A percentile compares a stretch with the other conserved stretches of the same genome.
phyloP scores from a whole-genome alignment of 1,140 invertebrate species.

The Matsumurasca onukii region DNA sequence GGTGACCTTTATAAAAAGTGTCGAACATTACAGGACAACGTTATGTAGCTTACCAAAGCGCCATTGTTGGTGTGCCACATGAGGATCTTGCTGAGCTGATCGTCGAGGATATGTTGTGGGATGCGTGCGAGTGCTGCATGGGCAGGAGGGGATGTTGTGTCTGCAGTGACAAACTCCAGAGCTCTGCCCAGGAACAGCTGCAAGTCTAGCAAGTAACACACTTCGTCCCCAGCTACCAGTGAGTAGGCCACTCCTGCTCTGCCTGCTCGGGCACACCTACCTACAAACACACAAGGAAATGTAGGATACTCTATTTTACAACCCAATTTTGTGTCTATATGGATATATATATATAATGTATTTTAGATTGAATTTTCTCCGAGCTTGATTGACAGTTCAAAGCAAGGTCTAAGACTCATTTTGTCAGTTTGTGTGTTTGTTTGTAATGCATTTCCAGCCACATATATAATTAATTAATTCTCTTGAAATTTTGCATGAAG shows the following conservation, averaged over 20 bases:
- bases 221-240: conserved; percentile 85
- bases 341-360: not conserved
- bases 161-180: conserved; percentile 59
- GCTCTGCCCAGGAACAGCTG: conserved; percentile 89
- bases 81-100: conserved; percentile 77
- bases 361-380: no score
- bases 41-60: conserved; percentile 68
- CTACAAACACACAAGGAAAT: conserved; percentile 49
- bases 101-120: conserved; percentile 80
- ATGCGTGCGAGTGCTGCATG: conserved; percentile 68
- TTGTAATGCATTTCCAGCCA: no score
- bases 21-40: not conserved
- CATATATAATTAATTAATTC: no score
- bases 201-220: conserved; percentile 89
- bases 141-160: conserved; percentile 45
- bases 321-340: no score
- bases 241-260: conserved; percentile 87
- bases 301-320: no score
- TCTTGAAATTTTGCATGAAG: no score
- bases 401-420: no score
- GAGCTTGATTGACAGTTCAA: no score
- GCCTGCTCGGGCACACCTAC: conserved; percentile 95
- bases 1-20: no score
- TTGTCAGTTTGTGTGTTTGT: no score
- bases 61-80: conserved; percentile 67